Evolutionary conservation across 2,113 vertebrate genomes (phyloP), one percentile per base, ranked within the genome.

Genomic region (Agapornis roseicollis): DNA sequence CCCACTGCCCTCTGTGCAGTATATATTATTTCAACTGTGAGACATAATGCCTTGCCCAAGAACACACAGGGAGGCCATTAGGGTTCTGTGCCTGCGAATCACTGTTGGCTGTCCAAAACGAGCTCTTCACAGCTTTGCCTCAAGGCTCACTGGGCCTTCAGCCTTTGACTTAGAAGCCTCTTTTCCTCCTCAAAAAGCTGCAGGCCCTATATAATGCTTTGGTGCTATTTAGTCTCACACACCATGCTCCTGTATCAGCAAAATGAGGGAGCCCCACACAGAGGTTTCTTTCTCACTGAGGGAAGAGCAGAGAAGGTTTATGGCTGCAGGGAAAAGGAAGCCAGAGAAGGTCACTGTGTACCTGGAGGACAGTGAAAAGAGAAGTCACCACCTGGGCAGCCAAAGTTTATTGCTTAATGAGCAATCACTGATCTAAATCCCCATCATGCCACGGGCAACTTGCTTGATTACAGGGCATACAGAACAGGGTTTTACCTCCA

Each of bases 381-480:
- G 53, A 80, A 85, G 52, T 46, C 70, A 85, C n/a, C 52, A 66
- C 64, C 65, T 66, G 56, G 52, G 44, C 63, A 88, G 70, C 28
- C 66, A 25, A 73, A 85, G 58, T 85, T 89, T 94, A 66, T 18
- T 77, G 66, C 53, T 91, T 91, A 95, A 94, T 69, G 80, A 93
- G 78, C 65, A 90, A 65, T 52, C 69, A 24, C 37, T 66, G 70
- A 87, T 70, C 61, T 89, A 92, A 94, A 65, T 16, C 18, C 77
- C 24, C 33, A 17, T 58, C 70, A 55, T 2, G 7, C 44, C 74
- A 31, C 35, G 64, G 47, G 47, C 64, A 87, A 22, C 25, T 22
- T 69, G n/a, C 6, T 2, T 53, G 77, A 77, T 80, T 88, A 70
- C 66, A 66, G 66, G 71, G 46, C 70, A 27, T 42, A 49, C 10